phyloP scores from a whole-genome alignment of 2,888 invertebrate genomes.

The Idaea dimidiata region DNA sequence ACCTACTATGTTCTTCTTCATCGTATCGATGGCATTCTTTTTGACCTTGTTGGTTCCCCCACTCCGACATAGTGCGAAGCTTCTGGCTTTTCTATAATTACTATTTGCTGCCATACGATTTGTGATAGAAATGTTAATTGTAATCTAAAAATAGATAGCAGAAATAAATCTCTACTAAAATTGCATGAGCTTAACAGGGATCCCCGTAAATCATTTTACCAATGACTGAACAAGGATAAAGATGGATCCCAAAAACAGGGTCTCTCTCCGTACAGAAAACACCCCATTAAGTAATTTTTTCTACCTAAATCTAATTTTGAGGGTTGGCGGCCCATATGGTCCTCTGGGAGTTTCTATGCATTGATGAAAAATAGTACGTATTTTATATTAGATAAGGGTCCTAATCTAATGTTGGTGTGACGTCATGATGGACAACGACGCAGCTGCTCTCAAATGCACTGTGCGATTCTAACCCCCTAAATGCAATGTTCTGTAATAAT shows the following conservation, averaged over 20 bases:
- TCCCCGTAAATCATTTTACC: conserved; percentile 38
- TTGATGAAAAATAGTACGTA: conserved; percentile 33
- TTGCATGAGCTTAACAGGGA: conserved; percentile 23
- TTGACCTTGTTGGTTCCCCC: too few relatives aligned
- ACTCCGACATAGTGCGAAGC: too few relatives aligned
- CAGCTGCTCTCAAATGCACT: conserved; percentile 72
- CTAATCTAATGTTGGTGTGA: conserved; percentile 29
- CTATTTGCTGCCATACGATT: not conserved
- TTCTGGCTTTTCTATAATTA: too few relatives aligned
- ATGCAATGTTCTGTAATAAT: conserved; percentile 73
- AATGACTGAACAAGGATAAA: conserved; percentile 39
- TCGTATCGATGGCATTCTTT: too few relatives aligned
- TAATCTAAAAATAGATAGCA: not conserved
- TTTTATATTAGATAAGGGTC: conserved; percentile 22
- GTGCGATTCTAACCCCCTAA: conserved; percentile 61
- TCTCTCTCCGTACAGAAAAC: conserved; percentile 70
- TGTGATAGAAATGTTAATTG: not conserved
- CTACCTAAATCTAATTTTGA: conserved; percentile 70
- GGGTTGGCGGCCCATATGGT: conserved; percentile 73
- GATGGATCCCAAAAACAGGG: conserved; percentile 47
- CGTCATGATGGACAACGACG: conserved; percentile 38
- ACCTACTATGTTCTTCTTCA: too few relatives aligned
- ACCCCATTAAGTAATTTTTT: conserved; percentile 79
- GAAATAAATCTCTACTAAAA: conserved; percentile 16
- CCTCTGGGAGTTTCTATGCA: conserved; percentile 54